These are phyloP conservation scores for Pinna nobilis DNA, from an alignment of 1,140 invertebrate species.

Conservation along the genomic window DNA sequence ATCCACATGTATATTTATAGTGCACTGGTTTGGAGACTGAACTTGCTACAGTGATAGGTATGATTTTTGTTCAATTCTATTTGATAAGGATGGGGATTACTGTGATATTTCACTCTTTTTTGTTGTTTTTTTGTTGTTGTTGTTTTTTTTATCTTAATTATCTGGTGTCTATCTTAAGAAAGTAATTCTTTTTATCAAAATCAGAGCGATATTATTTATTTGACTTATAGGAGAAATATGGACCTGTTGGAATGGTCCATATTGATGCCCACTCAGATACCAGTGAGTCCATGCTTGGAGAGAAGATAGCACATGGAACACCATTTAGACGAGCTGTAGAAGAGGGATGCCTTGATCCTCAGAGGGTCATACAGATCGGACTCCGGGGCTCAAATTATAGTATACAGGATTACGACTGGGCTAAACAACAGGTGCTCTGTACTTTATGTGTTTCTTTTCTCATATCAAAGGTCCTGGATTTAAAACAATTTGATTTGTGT, in stretches of 20 bases:
- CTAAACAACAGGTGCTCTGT: slow-evolving; percentile 56
- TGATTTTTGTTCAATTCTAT: too few relatives aligned
- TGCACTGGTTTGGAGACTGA: too few relatives aligned
- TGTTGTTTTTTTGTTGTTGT: too few relatives aligned
- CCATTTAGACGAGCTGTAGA: slow-evolving; percentile 73
- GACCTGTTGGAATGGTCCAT: slow-evolving; percentile 72
- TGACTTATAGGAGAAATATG: slow-evolving; percentile 68
- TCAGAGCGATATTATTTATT: neutral
- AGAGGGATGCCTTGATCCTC: slow-evolving; percentile 71
- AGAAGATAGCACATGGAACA: slow-evolving; percentile 73
- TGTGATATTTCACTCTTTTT: too few relatives aligned
- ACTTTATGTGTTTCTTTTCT: neutral
- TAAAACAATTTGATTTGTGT: too few relatives aligned
- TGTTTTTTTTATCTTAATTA: too few relatives aligned
- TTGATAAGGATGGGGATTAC: too few relatives aligned
- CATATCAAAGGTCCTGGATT: too few relatives aligned
- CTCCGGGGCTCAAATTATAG: slow-evolving; percentile 66
- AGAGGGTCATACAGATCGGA: slow-evolving; percentile 73
- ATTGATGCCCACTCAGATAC: slow-evolving; percentile 72
- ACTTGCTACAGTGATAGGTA: too few relatives aligned
- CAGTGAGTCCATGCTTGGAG: slow-evolving; percentile 64
- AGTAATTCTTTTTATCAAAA: neutral
- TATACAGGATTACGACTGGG: slow-evolving; percentile 64
- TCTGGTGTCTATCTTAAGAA: too few relatives aligned
- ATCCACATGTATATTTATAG: too few relatives aligned